phyloP scores from a whole-genome alignment of 2,797 vertebrate genomes.

The Anableps anableps region DNA sequence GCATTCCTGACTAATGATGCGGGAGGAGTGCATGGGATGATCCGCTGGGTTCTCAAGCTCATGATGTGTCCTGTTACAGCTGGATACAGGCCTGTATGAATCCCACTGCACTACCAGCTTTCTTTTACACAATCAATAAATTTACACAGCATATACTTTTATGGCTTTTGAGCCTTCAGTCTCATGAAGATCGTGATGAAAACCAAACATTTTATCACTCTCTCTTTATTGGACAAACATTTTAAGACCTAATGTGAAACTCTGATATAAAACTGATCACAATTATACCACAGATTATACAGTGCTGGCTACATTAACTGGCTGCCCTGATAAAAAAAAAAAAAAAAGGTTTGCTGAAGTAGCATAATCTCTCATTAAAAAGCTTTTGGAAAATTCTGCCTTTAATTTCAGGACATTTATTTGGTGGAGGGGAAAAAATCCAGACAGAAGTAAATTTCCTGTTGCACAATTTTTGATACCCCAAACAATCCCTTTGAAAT shows the following conservation, averaged over 20 bases:
- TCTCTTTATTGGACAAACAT: not conserved
- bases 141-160: not conserved
- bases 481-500: not conserved
- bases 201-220: not conserved
- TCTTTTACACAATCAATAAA: not conserved
- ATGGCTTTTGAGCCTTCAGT: not conserved
- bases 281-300: not conserved
- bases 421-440: not conserved
- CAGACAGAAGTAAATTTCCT: not conserved
- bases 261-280: not conserved
- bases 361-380: not conserved
- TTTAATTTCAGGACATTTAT: not conserved
- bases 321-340: not conserved
- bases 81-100: not conserved
- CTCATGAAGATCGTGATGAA: not conserved
- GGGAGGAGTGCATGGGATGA: slow-evolving; percentile 11
- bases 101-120: not conserved
- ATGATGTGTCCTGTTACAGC: not conserved
- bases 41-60: slow-evolving; percentile 22
- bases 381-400: not conserved
- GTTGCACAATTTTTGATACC: not conserved
- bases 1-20: slow-evolving; percentile 58
- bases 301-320: not conserved
- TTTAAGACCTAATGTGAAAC: not conserved
- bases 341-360: not conserved